Conservation (phyloP, 2,113 vertebrate species). For the Datnioides undecimradiatus region DNA sequence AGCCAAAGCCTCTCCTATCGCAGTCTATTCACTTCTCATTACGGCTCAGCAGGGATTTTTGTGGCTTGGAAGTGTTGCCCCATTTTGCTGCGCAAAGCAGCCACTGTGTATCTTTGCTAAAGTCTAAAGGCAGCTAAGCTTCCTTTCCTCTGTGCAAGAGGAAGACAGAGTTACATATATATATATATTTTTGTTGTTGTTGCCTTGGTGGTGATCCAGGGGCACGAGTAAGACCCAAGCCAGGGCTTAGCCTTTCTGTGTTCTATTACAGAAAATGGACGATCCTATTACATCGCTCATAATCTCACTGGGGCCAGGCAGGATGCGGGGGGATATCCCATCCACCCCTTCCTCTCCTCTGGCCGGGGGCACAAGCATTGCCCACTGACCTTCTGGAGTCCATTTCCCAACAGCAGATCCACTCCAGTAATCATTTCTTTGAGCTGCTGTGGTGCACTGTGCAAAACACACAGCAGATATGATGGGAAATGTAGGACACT, state of each 20-base stretch:
- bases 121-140: conserved; percentile 58
- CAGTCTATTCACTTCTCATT: conserved; percentile 57
- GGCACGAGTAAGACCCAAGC: conserved; percentile 48
- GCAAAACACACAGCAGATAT: neutral
- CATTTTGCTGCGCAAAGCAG: conserved; percentile 42
- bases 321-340: conserved; percentile 46
- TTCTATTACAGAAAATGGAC: conserved; percentile 78
- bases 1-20: conserved; percentile 34
- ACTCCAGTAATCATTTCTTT: conserved; percentile 43
- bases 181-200: conserved; percentile 39
- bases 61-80: conserved; percentile 30
- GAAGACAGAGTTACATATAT: conserved; percentile 36
- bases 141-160: conserved; percentile 38
- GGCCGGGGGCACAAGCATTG: conserved; percentile 25
- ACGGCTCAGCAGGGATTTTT: conserved; percentile 58
- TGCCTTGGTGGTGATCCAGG: conserved; percentile 55
- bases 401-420: conserved; percentile 44
- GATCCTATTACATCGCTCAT: conserved; percentile 74
- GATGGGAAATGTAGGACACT: conserved; percentile 11
- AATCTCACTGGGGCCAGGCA: conserved; percentile 71
- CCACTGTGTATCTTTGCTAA: conserved; percentile 23
- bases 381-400: conserved; percentile 68
- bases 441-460: conserved; percentile 16
- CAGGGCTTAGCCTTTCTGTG: conserved; percentile 71
- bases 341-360: conserved; percentile 31